Evolutionary conservation across 1,140 invertebrate species (phyloP).

Genomic region (Mesaphorura yosii): DNA sequence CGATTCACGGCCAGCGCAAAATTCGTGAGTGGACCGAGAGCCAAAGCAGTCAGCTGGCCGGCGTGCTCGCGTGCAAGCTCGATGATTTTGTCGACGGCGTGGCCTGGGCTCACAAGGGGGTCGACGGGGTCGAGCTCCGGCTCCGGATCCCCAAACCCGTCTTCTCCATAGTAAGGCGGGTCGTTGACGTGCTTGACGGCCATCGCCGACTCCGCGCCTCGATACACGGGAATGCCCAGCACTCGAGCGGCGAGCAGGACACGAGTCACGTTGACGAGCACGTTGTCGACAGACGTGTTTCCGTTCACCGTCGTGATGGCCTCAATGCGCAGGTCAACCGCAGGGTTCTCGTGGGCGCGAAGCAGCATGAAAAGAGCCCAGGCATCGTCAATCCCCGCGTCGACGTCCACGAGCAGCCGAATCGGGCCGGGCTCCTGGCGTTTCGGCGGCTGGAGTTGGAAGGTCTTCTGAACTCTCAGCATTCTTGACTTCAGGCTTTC

Average conservation of each 20-base stretch:
- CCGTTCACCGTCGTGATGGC: conserved; percentile 52
- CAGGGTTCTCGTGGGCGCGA: conserved; percentile 38
- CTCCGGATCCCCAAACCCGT: conserved; percentile 36
- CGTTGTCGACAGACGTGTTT: conserved; percentile 49
- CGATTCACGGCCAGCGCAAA: conserved; percentile 48
- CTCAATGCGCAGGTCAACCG: conserved; percentile 35
- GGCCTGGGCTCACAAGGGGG: conserved; percentile 15
- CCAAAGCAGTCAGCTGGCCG: not conserved
- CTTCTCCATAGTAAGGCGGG: conserved; percentile 32
- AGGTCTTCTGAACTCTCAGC: too few species aligned
- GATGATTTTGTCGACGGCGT: conserved; percentile 27
- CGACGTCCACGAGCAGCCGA: conserved; percentile 53
- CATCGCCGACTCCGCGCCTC: conserved; percentile 22
- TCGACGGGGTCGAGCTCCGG: not conserved
- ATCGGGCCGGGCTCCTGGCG: too few species aligned
- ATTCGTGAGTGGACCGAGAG: conserved; percentile 61
- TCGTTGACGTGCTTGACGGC: too few species aligned
- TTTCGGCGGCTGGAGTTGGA: too few species aligned
- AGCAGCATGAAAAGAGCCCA: conserved; percentile 48
- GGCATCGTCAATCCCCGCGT: conserved; percentile 53
- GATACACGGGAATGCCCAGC: conserved; percentile 39
- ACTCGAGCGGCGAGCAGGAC: conserved; percentile 41
- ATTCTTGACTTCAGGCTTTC: too few species aligned
- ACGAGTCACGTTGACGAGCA: conserved; percentile 48
- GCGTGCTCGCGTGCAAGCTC: conserved; percentile 32